Evolutionary conservation across 2,113 vertebrate genomes (phyloP), one percentile per base, ranked within the genome.

Genomic region (Oriolus oriolus): DNA sequence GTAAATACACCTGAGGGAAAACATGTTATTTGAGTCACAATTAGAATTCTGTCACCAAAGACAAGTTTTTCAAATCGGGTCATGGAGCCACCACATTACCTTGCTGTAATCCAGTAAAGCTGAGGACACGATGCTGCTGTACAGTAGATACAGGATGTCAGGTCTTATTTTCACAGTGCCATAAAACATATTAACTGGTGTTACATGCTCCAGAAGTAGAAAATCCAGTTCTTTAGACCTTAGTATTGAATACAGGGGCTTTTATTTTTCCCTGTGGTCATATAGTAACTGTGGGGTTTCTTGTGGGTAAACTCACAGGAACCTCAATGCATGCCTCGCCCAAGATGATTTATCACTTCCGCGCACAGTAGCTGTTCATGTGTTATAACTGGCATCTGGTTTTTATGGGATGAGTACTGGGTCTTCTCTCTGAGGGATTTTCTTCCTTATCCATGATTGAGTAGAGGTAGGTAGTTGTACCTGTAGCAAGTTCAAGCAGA

Each of bases 401-500:
- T 85, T 65, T 73, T 28, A 74, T 23, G 4, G 35, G 15, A 42
- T 54, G 14, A 37, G 18, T 26, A 26, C 33, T 13, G 7, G 27
- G 7, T 60, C 73, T 76, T 80, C 42, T 53, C 57, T 87, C 17
- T 11, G 7, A 45, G 26, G 11, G 4, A 1, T 13, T 42, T 69
- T 76, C 73, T n/a, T 7, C 11, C 33, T 56, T 39, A 31, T 44
- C 49, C 22, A 1, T 42, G 26, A 45, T 1, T 69, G 35, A 76
- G 13, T 33, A 42, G 27, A 65, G 11, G 21, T 31, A 19, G 8
- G 21, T 65, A 70, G 33, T 44, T 77, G 45, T 75, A 54, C 21
- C 33, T 9, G 15, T 42, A 64, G 37, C 92, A 96, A 86, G 87
- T 91, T 91, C 63, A 74, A 80, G 82, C 68, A 83, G 59, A 60